A percentile compares a stretch with the other conserved stretches of the same genome.
Evolutionary conservation across 2,113 vertebrate species (phyloP).

Genomic region (Acanthisitta chloris): DNA sequence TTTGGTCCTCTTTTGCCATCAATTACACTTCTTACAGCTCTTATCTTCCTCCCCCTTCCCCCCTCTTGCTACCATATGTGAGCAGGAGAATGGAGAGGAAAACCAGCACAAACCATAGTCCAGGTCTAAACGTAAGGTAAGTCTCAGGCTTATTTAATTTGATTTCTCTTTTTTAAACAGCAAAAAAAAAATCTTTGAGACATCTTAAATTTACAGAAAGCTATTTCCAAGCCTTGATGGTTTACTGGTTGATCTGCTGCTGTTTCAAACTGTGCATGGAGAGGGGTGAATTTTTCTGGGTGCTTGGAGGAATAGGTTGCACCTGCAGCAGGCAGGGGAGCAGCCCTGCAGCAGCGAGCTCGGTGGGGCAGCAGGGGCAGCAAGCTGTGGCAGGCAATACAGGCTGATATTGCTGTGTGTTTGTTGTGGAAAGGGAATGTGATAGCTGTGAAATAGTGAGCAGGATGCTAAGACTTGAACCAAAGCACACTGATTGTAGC

Average conservation of each 20-base stretch:
- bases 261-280: not conserved
- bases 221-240: not conserved
- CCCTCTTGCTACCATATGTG: not conserved
- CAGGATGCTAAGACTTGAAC: not conserved
- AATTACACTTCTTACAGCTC: constrained; percentile 33
- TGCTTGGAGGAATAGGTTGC: not conserved
- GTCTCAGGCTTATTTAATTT: not conserved
- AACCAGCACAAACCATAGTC: constrained; percentile 26
- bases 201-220: not conserved
- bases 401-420: not conserved
- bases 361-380: not conserved
- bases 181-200: not conserved
- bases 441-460: not conserved
- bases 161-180: not conserved
- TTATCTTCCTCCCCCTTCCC: not conserved
- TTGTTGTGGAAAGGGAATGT: not conserved
- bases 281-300: not conserved
- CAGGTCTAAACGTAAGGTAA: constrained; percentile 8
- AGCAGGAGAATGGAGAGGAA: constrained; percentile 39
- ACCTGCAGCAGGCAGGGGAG: not conserved
- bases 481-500: not conserved
- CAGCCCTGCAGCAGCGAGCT: not conserved
- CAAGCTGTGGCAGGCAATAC: rapidly evolving
- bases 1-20: constrained; percentile 50
- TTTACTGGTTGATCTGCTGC: not conserved